Evolutionary conservation across 2,113 vertebrate species (phyloP).

Genomic region (Collichthys lucidus): DNA sequence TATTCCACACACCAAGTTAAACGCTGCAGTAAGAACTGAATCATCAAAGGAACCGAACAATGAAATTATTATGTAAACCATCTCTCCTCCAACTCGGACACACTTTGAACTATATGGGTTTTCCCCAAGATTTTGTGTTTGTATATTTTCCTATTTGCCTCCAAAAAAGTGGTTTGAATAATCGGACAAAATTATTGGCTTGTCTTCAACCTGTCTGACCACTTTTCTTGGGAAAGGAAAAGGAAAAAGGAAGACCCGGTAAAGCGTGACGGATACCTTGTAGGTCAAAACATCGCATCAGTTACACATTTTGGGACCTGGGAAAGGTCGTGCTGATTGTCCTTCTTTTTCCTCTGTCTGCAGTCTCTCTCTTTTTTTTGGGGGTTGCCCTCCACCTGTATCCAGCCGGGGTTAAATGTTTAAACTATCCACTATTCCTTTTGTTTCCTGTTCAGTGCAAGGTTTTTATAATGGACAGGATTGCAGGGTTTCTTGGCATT

Average conservation of each 20-base stretch:
- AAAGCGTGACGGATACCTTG: neutral
- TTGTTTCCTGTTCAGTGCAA: neutral
- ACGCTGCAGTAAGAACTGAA: neutral
- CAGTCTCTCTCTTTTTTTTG: neutral
- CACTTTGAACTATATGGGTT: neutral
- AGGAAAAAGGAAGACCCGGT: neutral
- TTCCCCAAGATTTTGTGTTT: neutral
- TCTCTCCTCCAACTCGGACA: neutral
- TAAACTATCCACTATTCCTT: neutral
- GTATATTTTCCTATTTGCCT: neutral
- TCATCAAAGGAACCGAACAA: neutral
- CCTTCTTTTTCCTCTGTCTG: neutral
- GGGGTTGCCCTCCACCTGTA: neutral
- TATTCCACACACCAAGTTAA: neutral
- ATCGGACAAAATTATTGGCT: neutral
- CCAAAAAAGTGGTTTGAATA: neutral
- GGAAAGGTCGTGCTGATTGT: neutral
- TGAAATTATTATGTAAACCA: no score
- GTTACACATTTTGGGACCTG: neutral
- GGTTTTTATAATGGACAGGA: neutral
- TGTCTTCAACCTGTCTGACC: neutral
- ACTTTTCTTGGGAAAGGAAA: neutral
- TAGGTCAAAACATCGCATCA: neutral
- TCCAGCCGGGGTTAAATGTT: neutral
- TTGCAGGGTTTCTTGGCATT: neutral